phyloP scores from a whole-genome alignment of 30 jellyfish, hydroid and myxozoan genomes.

The Sanderia malayensis region DNA sequence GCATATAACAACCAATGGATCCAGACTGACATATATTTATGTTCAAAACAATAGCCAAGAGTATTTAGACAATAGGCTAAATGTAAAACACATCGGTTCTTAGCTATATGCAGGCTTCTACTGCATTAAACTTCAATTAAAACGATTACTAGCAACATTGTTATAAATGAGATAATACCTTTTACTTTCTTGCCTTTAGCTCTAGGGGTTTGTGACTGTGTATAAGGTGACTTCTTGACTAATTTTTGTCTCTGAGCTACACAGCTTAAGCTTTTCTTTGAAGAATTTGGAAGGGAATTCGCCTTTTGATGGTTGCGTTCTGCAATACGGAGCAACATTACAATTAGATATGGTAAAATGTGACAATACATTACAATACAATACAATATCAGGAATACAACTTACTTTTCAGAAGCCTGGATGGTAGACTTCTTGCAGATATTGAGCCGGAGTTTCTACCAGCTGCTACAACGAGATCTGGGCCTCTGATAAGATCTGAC shows the following conservation, averaged over 20 bases:
- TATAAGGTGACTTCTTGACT: neutral
- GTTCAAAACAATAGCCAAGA: no score
- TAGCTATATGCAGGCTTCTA: no score
- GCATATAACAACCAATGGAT: no score
- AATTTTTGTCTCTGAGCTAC: neutral
- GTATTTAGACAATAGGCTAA: no score
- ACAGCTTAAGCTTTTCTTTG: neutral
- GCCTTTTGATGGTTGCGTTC: neutral
- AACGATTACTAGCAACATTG: no score
- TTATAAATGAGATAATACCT: neutral
- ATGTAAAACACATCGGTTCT: no score
- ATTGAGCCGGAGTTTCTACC: conserved; percentile 40
- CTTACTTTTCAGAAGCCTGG: conserved; percentile 47
- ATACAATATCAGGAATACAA: neutral
- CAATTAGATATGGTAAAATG: no score
- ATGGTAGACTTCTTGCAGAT: conserved; percentile 63
- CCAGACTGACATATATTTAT: no score
- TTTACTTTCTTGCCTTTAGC: neutral
- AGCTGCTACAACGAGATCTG: conserved; percentile 64
- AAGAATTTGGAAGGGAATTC: neutral
- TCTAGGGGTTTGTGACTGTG: neutral
- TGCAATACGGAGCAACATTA: no score
- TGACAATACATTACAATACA: no score
- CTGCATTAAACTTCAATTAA: no score
- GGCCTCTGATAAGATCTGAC: conserved; percentile 57